These are phyloP conservation scores for Cryptoblepharus egeriae DNA, from an alignment of 2,797 vertebrate genomes.

Conservation along the genomic window DNA sequence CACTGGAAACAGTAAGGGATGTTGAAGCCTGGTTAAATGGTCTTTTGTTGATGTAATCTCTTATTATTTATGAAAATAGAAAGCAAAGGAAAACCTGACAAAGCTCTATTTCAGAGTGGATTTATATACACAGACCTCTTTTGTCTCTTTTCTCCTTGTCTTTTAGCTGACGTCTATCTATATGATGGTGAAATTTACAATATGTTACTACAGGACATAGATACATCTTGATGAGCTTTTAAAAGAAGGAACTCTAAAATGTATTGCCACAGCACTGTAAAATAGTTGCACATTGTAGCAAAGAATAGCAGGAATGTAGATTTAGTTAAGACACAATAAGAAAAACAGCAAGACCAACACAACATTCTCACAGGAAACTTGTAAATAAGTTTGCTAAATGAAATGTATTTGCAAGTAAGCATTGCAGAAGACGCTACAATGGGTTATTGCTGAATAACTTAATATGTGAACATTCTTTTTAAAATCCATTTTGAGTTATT, in stretches of 20 bases:
- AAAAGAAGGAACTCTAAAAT: neutral
- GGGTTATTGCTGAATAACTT: neutral
- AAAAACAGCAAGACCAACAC: neutral
- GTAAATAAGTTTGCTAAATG: neutral
- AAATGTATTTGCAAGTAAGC: neutral
- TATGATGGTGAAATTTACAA: neutral
- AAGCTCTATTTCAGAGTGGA: neutral
- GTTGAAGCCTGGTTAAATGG: neutral
- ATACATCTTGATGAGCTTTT: neutral
- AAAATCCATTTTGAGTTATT: too few relatives aligned
- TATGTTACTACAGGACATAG: neutral
- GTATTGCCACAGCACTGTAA: neutral
- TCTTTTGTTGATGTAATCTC: constrained; percentile 4
- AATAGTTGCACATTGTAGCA: neutral
- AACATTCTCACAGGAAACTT: neutral
- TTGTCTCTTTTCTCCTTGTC: neutral
- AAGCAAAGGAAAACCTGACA: neutral
- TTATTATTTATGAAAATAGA: constrained; percentile 10
- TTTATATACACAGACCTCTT: neutral
- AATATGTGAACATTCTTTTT: too few relatives aligned
- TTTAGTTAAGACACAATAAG: neutral
- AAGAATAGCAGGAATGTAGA: too few relatives aligned
- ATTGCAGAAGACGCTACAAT: neutral
- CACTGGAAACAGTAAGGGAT: neutral
- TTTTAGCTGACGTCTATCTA: neutral